Conservation (phyloP, 2,888 invertebrate genomes). For the Cylindroiulus punctatus region DNA sequence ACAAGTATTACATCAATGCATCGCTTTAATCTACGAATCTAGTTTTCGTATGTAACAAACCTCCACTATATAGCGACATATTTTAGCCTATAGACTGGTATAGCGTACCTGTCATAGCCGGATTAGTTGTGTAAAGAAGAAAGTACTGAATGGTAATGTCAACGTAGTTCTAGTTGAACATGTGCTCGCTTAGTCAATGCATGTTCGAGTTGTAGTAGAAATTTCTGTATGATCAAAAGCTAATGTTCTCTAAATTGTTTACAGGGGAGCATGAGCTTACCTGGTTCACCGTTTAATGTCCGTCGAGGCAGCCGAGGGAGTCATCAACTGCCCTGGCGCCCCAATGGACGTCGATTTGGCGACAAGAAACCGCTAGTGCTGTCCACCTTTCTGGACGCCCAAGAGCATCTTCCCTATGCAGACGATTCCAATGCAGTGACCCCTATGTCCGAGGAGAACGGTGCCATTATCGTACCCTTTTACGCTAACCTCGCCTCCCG, state of each 20-base stretch:
- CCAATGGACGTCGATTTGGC: constrained; percentile 78
- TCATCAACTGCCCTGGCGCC: constrained; percentile 85
- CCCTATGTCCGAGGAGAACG: constrained; percentile 97
- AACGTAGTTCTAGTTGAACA: neutral
- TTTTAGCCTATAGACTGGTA: neutral
- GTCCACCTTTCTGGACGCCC: constrained; percentile 84
- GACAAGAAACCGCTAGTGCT: constrained; percentile 93
- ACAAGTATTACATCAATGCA: neutral
- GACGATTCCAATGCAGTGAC: constrained; percentile 98
- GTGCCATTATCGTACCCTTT: constrained; percentile 91
- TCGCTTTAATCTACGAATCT: neutral
- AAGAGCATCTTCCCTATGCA: constrained; percentile 93
- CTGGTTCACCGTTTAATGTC: constrained; percentile 95
- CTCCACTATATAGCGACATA: no score
- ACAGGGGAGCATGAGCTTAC: constrained; percentile 95
- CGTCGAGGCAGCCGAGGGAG: constrained; percentile 90
- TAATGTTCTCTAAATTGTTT: neutral
- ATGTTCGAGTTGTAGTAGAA: neutral
- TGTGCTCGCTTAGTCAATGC: neutral
- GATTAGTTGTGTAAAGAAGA: neutral
- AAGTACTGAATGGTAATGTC: neutral
- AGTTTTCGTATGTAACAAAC: neutral
- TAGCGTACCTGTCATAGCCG: neutral
- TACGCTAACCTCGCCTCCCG: constrained; percentile 88
- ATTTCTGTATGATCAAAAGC: neutral